Evolutionary conservation across 2,888 invertebrate genomes (phyloP).

Genomic region (Podotricha telesiphe): DNA sequence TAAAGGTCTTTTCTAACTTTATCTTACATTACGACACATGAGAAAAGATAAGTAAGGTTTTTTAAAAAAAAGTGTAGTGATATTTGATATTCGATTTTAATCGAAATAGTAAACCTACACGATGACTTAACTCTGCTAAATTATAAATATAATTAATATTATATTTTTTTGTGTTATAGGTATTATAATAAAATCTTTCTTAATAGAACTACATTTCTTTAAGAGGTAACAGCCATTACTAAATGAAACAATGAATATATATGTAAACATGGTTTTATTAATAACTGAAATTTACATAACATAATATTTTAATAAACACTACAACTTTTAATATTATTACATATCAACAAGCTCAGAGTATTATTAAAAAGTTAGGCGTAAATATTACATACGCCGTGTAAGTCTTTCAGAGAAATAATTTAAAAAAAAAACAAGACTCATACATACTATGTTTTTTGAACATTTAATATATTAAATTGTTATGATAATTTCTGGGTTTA

Average conservation of each 20-base stretch:
- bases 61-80: too few relatives aligned
- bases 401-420: neutral
- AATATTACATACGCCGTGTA: neutral
- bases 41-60: too few relatives aligned
- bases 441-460: neutral
- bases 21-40: too few relatives aligned
- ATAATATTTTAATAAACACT: conserved; percentile 60
- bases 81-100: too few relatives aligned
- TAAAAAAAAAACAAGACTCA: too few relatives aligned
- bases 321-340: conserved; percentile 72
- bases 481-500: neutral
- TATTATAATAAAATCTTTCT: too few relatives aligned
- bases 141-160: too few relatives aligned
- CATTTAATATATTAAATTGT: neutral
- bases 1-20: too few relatives aligned
- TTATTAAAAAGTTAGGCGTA: conserved; percentile 28
- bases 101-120: too few relatives aligned
- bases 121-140: too few relatives aligned
- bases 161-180: too few relatives aligned
- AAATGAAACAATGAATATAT: conserved; percentile 13
- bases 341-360: conserved; percentile 57
- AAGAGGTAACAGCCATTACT: neutral
- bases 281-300: conserved; percentile 80
- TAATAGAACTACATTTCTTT: neutral
- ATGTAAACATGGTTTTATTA: conserved; percentile 79